Conservation (phyloP, 2,888 invertebrate genomes). For the Cryptocephalus primarius region DNA sequence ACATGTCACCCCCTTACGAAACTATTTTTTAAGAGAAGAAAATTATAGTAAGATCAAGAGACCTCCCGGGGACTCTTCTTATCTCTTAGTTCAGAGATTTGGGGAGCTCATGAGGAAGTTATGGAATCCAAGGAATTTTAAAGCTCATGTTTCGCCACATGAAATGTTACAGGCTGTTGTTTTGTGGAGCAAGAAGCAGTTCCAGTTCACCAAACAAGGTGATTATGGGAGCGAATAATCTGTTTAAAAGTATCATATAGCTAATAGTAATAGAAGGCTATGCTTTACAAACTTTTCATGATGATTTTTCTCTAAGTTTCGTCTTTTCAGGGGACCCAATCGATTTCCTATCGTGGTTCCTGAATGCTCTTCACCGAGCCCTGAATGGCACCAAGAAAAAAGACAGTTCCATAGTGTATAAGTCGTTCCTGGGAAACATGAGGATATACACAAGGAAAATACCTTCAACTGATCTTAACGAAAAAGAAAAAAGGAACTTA, state of each 20-base stretch:
- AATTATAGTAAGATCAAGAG: constrained; percentile 82
- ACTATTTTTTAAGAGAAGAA: constrained; percentile 90
- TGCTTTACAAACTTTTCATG: no score
- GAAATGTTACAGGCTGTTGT: constrained; percentile 99
- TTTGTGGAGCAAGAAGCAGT: constrained; percentile 90
- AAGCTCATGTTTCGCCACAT: constrained; percentile 98
- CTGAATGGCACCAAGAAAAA: constrained; percentile 84
- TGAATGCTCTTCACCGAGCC: constrained; percentile 91
- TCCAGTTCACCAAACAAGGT: constrained; percentile 98
- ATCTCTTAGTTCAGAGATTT: constrained; percentile 82
- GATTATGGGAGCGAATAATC: constrained; percentile 13
- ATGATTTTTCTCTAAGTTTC: not conserved
- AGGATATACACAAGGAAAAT: constrained; percentile 84
- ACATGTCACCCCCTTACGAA: constrained; percentile 86
- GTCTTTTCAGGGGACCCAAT: constrained; percentile 71
- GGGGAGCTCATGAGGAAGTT: constrained; percentile 94
- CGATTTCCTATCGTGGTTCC: constrained; percentile 95
- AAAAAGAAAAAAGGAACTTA: constrained; percentile 72
- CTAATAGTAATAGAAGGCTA: no score
- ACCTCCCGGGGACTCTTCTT: constrained; percentile 91
- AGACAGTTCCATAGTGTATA: constrained; percentile 86
- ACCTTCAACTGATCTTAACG: constrained; percentile 84
- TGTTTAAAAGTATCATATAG: no score
- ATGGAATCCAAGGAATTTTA: constrained; percentile 99
- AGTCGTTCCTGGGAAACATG: constrained; percentile 89